These are phyloP conservation scores for Phylloscopus trochiloides DNA, from an alignment of 2,113 vertebrate genomes.

Conservation along the genomic window DNA sequence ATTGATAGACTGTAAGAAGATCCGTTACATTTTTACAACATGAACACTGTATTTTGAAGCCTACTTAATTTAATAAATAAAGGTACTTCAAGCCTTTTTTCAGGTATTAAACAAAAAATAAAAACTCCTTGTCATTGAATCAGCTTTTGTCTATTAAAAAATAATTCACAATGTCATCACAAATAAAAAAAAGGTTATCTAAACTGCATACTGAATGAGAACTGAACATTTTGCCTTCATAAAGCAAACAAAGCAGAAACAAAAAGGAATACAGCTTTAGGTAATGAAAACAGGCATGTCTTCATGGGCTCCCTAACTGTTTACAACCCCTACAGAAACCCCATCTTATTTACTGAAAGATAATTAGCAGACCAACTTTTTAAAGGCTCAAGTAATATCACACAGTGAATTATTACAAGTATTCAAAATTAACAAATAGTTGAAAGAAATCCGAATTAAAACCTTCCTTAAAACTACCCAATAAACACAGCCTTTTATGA, in stretches of 20 bases:
- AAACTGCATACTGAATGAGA: not conserved
- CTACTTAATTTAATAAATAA: not conserved
- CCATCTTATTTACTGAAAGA: not conserved
- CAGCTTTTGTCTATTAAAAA: not conserved
- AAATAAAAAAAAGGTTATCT: not conserved
- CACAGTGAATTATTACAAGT: not conserved
- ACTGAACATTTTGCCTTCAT: not conserved
- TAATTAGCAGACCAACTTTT: not conserved
- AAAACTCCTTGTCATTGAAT: rapidly evolving
- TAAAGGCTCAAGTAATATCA: not conserved
- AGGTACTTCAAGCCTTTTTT: not conserved
- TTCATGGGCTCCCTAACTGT: not conserved
- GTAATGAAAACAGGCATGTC: not conserved
- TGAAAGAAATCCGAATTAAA: not conserved
- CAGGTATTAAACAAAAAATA: not conserved
- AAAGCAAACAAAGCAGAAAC: not conserved
- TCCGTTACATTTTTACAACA: not conserved
- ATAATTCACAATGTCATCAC: not conserved
- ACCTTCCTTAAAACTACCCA: not conserved
- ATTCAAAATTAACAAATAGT: not conserved
- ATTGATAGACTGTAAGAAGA: not conserved
- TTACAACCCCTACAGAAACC: not conserved
- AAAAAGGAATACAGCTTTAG: not conserved
- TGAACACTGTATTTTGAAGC: not conserved
- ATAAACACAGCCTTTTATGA: not conserved